Conservation (phyloP, 2,888 invertebrate species). For the Spodoptera exigua region DNA sequence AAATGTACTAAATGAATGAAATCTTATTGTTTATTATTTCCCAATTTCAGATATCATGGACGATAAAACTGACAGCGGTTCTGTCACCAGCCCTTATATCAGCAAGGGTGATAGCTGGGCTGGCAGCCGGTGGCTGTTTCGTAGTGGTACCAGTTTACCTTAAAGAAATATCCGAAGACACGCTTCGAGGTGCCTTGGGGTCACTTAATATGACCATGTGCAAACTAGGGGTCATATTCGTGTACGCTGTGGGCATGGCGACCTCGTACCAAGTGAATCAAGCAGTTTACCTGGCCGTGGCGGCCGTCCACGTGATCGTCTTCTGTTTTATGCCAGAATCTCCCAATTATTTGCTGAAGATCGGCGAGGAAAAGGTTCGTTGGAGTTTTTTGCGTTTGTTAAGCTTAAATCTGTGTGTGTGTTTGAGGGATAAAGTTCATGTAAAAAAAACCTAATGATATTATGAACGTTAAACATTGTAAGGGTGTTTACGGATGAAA, state of each 20-base stretch:
- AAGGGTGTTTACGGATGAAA: no score
- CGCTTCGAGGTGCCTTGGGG: constrained; percentile 72
- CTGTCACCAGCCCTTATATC: constrained; percentile 66
- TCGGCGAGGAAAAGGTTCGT: constrained; percentile 73
- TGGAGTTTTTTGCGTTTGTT: background rate
- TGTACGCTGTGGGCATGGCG: constrained; percentile 74
- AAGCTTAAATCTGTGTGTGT: no score
- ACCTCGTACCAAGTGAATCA: constrained; percentile 70
- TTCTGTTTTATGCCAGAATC: constrained; percentile 81
- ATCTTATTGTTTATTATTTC: background rate
- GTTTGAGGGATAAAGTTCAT: no score
- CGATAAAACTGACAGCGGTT: constrained; percentile 68
- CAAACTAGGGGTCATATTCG: constrained; percentile 79
- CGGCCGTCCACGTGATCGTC: constrained; percentile 64
- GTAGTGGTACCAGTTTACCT: constrained; percentile 76
- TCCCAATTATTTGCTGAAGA: constrained; percentile 76
- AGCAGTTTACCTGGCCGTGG: constrained; percentile 67
- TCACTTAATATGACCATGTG: constrained; percentile 78
- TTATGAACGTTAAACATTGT: no score
- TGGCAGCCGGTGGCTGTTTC: constrained; percentile 76
- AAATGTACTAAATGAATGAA: background rate
- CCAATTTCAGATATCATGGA: constrained; percentile 76
- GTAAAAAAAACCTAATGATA: no score
- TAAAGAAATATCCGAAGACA: constrained; percentile 77
- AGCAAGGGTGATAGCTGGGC: constrained; percentile 71